Conservation (phyloP, 2,113 vertebrate genomes). For the Indicator indicator region DNA sequence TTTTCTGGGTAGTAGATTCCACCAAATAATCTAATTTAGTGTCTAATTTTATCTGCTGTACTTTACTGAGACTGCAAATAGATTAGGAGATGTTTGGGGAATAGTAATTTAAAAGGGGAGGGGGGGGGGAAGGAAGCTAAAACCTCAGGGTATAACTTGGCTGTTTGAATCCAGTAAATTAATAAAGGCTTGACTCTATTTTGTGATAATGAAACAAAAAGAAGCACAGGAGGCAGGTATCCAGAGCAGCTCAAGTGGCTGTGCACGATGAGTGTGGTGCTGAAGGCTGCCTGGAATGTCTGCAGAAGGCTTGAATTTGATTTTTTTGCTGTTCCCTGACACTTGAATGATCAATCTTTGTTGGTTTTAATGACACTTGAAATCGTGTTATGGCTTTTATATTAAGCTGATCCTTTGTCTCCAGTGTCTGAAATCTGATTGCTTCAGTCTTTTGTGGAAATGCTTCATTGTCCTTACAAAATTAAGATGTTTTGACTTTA, state of each 20-base stretch:
- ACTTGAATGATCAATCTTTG: slow-evolving; percentile 11
- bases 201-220: background rate
- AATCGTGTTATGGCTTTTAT: background rate
- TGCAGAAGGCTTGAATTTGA: slow-evolving; percentile 10
- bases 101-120: background rate
- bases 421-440: slow-evolving; percentile 9
- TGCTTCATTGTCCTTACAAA: background rate
- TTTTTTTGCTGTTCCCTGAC: background rate
- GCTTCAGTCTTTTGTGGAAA: background rate
- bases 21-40: slow-evolving; percentile 56
- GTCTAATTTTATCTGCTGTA: slow-evolving; percentile 50
- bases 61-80: slow-evolving; percentile 43
- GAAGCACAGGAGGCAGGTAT: background rate
- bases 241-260: background rate
- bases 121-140: background rate
- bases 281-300: background rate
- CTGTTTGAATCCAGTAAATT: slow-evolving; percentile 19
- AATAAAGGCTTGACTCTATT: slow-evolving; percentile 1
- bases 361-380: slow-evolving; percentile 33
- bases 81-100: slow-evolving; percentile 45
- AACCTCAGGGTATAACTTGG: slow-evolving; percentile 35
- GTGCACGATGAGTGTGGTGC: background rate
- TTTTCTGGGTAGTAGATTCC: slow-evolving; percentile 24
- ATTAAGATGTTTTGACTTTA: background rate
- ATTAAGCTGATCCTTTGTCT: slow-evolving; percentile 44